phyloP scores from a whole-genome alignment of 2,113 vertebrate genomes.

The Oncorhynchus mykiss region DNA sequence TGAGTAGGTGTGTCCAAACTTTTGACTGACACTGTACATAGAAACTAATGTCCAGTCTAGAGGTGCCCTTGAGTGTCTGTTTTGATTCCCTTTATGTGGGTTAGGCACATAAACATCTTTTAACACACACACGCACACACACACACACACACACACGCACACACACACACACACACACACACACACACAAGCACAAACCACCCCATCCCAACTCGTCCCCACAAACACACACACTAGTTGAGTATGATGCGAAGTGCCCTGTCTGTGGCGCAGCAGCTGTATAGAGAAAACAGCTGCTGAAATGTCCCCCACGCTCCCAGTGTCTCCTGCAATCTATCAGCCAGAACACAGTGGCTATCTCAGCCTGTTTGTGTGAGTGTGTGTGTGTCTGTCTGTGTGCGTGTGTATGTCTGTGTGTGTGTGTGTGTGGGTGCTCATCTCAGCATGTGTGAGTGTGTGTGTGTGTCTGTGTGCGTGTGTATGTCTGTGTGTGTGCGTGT shows the following conservation, averaged over 20 bases:
- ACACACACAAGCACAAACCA: constrained; percentile 14
- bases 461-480: neutral
- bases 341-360: constrained; percentile 27
- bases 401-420: no score
- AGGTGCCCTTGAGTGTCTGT: constrained; percentile 30
- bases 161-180: constrained; percentile 18
- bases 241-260: constrained; percentile 65
- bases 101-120: neutral
- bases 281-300: constrained; percentile 75
- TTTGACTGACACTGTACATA: neutral
- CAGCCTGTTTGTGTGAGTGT: no score
- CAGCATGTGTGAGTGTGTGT: neutral
- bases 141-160: constrained; percentile 2
- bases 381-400: no score
- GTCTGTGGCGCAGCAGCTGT: constrained; percentile 62
- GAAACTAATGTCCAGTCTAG: constrained; percentile 43
- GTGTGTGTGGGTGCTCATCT: no score
- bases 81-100: constrained; percentile 13
- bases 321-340: constrained; percentile 46
- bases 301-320: constrained; percentile 51
- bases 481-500: no score
- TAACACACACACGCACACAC: neutral
- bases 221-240: constrained; percentile 13
- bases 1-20: no score
- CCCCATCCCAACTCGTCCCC: constrained; percentile 4